Conservation (phyloP, 2,888 invertebrate genomes). For the Athetis lepigone region DNA sequence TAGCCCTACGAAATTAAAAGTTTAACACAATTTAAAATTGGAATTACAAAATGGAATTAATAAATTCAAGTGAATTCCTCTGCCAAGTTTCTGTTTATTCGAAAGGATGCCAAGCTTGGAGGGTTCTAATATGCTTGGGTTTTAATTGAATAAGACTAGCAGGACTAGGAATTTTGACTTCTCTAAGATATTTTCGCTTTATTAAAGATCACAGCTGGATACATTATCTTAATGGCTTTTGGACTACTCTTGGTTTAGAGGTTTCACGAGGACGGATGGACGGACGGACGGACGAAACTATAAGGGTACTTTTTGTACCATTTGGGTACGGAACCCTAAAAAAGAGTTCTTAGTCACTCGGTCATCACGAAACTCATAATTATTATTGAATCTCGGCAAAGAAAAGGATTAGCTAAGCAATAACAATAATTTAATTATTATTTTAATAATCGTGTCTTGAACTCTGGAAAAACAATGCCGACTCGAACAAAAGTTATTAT, state of each 20-base stretch:
- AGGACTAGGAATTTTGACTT: constrained; percentile 1
- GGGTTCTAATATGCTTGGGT: constrained; percentile 37
- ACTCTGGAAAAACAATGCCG: constrained; percentile 40
- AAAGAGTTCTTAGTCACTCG: no score
- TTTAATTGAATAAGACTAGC: constrained; percentile 42
- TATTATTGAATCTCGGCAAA: no score
- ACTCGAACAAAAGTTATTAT: constrained; percentile 57
- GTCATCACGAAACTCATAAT: no score
- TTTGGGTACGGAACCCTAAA: no score
- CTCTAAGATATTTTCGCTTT: background rate
- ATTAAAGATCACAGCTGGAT: background rate
- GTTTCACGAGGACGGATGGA: no score
- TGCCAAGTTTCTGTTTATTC: constrained; percentile 49
- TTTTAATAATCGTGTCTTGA: constrained; percentile 16
- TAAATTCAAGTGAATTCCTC: constrained; percentile 60
- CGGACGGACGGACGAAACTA: no score
- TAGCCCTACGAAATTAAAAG: constrained; percentile 60
- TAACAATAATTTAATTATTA: constrained; percentile 24
- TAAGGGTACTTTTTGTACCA: no score
- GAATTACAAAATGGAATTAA: constrained; percentile 57
- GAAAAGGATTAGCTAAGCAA: background rate
- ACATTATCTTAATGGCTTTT: background rate
- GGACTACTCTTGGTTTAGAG: background rate
- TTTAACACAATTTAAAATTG: constrained; percentile 61
- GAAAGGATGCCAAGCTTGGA: constrained; percentile 33